Conservation (phyloP, 2,113 vertebrate genomes). For the Columba janthina region DNA sequence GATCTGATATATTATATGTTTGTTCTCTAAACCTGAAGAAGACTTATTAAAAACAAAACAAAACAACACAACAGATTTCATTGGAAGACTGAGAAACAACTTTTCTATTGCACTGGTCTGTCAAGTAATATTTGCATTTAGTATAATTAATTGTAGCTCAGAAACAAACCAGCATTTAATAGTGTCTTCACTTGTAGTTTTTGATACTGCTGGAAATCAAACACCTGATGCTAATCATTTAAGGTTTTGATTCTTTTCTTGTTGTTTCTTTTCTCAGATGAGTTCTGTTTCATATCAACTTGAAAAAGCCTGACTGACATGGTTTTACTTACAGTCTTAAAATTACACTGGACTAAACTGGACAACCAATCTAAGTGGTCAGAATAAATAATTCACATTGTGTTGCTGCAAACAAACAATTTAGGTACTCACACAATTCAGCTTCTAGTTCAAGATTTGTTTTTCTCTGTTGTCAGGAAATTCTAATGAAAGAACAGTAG, state of each 20-base stretch:
- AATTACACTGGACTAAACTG: background rate
- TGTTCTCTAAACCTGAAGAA: background rate
- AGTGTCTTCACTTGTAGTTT: background rate
- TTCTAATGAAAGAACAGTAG: background rate
- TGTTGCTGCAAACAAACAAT: background rate
- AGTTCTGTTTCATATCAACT: background rate
- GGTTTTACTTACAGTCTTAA: background rate
- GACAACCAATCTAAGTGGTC: background rate
- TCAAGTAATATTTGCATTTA: background rate
- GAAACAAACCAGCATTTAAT: background rate
- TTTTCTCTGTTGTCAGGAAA: background rate
- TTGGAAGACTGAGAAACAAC: background rate
- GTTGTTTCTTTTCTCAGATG: background rate
- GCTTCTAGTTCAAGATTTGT: background rate
- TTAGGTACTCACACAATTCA: background rate
- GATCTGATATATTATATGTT: background rate
- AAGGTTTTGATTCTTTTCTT: background rate
- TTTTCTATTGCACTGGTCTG: background rate
- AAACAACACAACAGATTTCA: background rate
- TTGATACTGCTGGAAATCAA: background rate
- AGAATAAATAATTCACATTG: background rate
- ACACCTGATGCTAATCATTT: accelerated
- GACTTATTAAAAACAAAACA: background rate
- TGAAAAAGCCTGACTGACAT: background rate
- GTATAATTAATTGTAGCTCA: background rate